Percentiles rank a stretch among this genome's conserved stretches.
Conservation (phyloP, 53 echinoderm and acorn worm genomes). For the Paracentrotus lividus region DNA sequence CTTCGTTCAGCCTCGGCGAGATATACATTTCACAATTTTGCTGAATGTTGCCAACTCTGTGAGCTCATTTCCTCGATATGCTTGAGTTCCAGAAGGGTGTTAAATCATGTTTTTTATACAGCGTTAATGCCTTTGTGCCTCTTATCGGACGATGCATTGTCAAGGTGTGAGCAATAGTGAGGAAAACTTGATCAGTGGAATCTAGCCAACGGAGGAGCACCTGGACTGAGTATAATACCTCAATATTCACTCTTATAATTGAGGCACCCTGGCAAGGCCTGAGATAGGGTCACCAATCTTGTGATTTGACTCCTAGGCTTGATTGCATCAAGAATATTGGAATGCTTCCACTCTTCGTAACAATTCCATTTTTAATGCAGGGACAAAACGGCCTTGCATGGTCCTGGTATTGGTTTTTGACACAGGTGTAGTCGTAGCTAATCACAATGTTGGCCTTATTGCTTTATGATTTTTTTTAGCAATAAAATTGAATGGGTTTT, state of each 20-base stretch:
- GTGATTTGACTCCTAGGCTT: not conserved
- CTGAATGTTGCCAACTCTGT: not conserved
- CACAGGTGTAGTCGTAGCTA: no score
- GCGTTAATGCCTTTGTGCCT: no score
- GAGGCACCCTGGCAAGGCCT: not conserved
- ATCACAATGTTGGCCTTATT: no score
- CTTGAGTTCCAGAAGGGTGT: no score
- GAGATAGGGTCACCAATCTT: slow-evolving; percentile 44
- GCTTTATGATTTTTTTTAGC: no score
- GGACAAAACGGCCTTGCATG: no score
- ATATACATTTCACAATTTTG: not conserved
- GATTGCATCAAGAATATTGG: not conserved
- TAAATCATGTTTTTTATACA: no score
- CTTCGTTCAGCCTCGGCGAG: not conserved
- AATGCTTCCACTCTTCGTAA: not conserved
- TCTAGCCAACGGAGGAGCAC: not conserved
- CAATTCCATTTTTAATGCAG: not conserved
- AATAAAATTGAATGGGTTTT: no score
- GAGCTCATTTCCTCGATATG: not conserved
- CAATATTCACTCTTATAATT: slow-evolving; percentile 15
- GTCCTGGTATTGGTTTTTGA: no score
- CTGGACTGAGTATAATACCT: slow-evolving; percentile 23
- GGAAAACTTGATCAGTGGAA: not conserved
- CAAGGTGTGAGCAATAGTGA: not conserved
- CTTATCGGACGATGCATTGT: no score